Percentiles rank a stretch among this genome's conserved stretches.
phyloP scores from a whole-genome alignment of 2,113 vertebrate genomes.

The Porphyrio hochstetteri region DNA sequence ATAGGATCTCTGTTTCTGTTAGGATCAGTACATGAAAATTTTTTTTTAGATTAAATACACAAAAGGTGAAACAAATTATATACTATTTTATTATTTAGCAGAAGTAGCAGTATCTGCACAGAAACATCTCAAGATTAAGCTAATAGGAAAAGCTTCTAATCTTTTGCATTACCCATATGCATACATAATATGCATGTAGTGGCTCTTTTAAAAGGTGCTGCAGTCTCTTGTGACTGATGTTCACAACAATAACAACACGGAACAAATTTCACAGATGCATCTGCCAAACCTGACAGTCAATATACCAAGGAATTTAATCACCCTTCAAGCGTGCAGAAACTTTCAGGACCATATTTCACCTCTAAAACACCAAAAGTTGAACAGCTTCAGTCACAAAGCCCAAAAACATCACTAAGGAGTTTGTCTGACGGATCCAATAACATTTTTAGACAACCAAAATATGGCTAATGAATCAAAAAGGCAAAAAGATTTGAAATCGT shows the following conservation, averaged over 20 bases:
- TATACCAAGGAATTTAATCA: conserved; percentile 6
- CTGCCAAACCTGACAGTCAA: conserved; percentile 10
- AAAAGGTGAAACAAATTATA: neutral
- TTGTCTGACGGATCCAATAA: neutral
- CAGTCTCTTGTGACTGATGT: neutral
- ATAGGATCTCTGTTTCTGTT: neutral
- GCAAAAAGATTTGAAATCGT: neutral
- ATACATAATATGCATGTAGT: neutral
- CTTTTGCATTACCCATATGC: neutral
- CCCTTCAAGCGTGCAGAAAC: neutral
- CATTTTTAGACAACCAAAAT: neutral
- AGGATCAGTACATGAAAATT: neutral
- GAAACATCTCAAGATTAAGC: neutral
- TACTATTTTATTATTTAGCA: neutral
- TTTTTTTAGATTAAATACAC: neutral
- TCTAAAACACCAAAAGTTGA: neutral
- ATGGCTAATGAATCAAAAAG: neutral
- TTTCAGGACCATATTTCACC: neutral
- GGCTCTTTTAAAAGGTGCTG: neutral
- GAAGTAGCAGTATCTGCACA: neutral
- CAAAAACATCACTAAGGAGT: neutral
- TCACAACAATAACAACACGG: neutral
- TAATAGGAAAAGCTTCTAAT: neutral
- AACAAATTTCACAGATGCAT: neutral
- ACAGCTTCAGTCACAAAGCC: neutral